phyloP scores from a whole-genome alignment of 2,797 vertebrate species.

The Gobio occitaniae region DNA sequence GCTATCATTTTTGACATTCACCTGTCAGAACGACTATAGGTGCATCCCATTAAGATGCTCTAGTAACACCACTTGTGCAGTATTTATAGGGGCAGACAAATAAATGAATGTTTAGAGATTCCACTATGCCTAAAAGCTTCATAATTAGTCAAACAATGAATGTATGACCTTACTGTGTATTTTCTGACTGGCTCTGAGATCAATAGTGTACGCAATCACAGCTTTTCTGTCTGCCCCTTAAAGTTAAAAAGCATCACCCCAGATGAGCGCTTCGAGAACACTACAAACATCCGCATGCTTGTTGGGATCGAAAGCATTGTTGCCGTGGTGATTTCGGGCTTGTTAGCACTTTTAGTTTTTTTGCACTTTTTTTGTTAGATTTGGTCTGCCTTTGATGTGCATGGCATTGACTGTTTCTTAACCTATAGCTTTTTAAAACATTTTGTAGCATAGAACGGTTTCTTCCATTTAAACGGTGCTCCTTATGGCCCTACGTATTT shows the following conservation, averaged over 20 bases:
- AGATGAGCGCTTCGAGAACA: background rate
- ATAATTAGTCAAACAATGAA: constrained; percentile 14
- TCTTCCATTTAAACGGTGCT: constrained; percentile 64
- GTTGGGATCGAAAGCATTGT: constrained; percentile 28
- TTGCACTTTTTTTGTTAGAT: constrained; percentile 69
- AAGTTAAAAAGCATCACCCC: constrained; percentile 2
- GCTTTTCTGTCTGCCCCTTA: constrained; percentile 21
- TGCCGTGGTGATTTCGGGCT: constrained; percentile 42
- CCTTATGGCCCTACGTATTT: constrained; percentile 3
- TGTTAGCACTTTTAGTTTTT: constrained; percentile 55
- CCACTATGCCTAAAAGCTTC: constrained; percentile 2
- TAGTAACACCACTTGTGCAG: background rate
- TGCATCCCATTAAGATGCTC: constrained; percentile 10
- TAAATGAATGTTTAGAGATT: constrained; percentile 32
- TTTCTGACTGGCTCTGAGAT: constrained; percentile 69
- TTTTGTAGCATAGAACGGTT: constrained; percentile 60
- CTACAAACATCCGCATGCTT: constrained; percentile 22
- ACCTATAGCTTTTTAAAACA: constrained; percentile 37
- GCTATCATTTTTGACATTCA: background rate
- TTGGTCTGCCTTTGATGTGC: constrained; percentile 63
- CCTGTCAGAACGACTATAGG: background rate
- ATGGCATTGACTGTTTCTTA: constrained; percentile 69
- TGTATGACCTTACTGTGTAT: constrained; percentile 47
- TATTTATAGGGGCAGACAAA: constrained; percentile 3
- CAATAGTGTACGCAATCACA: background rate